A percentile compares a stretch with the other conserved stretches of the same genome.
Evolutionary conservation across 2,888 invertebrate genomes (phyloP).

Genomic region (Parnassius glacialis): DNA sequence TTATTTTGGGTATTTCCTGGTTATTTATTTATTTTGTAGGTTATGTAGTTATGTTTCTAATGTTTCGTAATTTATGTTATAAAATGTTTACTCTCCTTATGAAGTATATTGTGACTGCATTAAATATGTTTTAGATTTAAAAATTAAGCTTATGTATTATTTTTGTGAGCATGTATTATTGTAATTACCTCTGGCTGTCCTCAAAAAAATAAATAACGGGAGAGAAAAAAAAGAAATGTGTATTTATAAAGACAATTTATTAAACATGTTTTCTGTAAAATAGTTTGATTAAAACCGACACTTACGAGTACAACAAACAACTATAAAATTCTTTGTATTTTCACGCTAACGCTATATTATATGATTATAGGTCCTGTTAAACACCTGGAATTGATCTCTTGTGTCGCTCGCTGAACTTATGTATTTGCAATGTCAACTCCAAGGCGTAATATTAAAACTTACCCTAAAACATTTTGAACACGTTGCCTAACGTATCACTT

Average conservation of each 20-base stretch:
- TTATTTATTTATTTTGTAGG: too few relatives aligned
- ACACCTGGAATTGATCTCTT: conserved; percentile 52
- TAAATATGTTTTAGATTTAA: too few relatives aligned
- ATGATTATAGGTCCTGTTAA: conserved; percentile 69
- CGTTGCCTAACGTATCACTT: conserved; percentile 66
- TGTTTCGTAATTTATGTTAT: too few relatives aligned
- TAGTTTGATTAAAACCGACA: conserved; percentile 79
- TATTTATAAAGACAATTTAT: conserved; percentile 79
- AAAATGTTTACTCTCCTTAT: too few relatives aligned
- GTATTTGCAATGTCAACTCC: conserved; percentile 42
- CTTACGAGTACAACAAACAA: conserved; percentile 73
- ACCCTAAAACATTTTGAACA: conserved; percentile 58
- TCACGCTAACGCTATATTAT: conserved; percentile 64
- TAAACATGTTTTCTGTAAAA: conserved; percentile 78
- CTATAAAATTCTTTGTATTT: conserved; percentile 77
- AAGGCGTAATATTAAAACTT: conserved; percentile 42
- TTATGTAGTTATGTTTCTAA: too few relatives aligned
- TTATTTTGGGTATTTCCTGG: too few relatives aligned
- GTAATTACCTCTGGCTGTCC: too few relatives aligned
- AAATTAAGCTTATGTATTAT: too few relatives aligned
- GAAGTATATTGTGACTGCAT: too few relatives aligned
- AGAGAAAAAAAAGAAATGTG: conserved; percentile 38
- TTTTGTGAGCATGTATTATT: too few relatives aligned
- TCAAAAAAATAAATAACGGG: too few relatives aligned
- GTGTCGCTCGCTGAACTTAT: conserved; percentile 46